Evolutionary conservation across 2,888 invertebrate genomes (phyloP).

Genomic region (Acrobasis repandana): DNA sequence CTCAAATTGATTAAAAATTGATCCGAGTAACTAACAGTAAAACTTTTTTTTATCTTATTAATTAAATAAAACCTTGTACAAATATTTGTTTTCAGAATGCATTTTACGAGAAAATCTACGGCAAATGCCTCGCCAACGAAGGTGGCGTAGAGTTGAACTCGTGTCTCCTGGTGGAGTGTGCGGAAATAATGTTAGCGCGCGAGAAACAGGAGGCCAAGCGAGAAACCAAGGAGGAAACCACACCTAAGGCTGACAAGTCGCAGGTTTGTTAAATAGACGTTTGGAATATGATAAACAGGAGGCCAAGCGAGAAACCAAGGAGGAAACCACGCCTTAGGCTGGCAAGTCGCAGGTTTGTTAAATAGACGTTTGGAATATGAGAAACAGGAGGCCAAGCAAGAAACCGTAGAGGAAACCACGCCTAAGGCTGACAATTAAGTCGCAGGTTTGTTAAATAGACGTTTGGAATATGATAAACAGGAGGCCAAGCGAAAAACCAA

Average conservation of each 20-base stretch:
- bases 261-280: slow-evolving; percentile 40
- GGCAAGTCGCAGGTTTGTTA: no score
- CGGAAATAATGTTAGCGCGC: slow-evolving; percentile 83
- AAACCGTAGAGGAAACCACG: slow-evolving; percentile 57
- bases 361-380: no score
- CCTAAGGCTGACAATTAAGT: slow-evolving; percentile 65
- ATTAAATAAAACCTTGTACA: background rate
- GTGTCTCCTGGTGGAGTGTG: slow-evolving; percentile 74
- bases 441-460: slow-evolving; percentile 42
- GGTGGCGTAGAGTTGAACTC: slow-evolving; percentile 63
- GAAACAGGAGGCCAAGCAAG: slow-evolving; percentile 69
- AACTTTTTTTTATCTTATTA: background rate
- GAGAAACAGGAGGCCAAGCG: slow-evolving; percentile 78
- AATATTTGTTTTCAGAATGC: slow-evolving; percentile 80
- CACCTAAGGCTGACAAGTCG: slow-evolving; percentile 62
- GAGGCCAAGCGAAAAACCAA: slow-evolving; percentile 59
- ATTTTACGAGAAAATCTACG: slow-evolving; percentile 94
- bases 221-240: slow-evolving; percentile 57
- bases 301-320: no score
- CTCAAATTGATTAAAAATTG: no score
- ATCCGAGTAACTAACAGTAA: background rate
- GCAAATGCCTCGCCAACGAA: slow-evolving; percentile 85
- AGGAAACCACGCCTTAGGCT: no score
- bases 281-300: no score
- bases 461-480: no score